Percentiles rank a stretch among this genome's conserved stretches.
Evolutionary conservation across 2,113 vertebrate species (phyloP).

Genomic region (Chloroceryle aenea): DNA sequence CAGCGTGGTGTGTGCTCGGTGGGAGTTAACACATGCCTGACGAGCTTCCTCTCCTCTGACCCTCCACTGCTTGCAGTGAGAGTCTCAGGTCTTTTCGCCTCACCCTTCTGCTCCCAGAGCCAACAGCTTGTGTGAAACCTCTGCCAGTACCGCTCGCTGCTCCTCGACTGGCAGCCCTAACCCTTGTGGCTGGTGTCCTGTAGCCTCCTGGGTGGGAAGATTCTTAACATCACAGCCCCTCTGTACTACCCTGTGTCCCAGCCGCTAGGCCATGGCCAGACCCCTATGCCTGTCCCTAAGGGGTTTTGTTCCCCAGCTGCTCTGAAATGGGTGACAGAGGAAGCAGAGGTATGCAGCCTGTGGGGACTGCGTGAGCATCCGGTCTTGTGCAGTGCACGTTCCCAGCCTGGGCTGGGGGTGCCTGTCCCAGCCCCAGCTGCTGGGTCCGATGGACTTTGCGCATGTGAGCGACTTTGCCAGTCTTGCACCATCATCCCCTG

Average conservation of each 20-base stretch:
- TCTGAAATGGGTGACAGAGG: background rate
- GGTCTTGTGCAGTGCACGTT: rapidly evolving
- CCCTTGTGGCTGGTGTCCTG: rapidly evolving
- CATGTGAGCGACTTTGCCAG: rapidly evolving
- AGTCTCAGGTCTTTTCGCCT: background rate
- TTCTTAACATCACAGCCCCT: background rate
- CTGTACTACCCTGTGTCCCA: background rate
- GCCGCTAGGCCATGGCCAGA: rapidly evolving
- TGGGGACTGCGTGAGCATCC: rapidly evolving
- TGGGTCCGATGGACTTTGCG: background rate
- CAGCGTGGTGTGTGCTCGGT: background rate
- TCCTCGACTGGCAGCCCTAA: background rate
- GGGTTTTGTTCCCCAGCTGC: background rate
- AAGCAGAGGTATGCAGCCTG: background rate
- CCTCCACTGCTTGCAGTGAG: background rate
- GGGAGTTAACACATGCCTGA: background rate
- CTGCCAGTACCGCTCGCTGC: background rate
- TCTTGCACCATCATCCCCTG: no score
- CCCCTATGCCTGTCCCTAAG: background rate
- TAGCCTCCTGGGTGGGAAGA: background rate
- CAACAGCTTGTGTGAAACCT: background rate
- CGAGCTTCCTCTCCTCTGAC: background rate
- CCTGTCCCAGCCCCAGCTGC: background rate
- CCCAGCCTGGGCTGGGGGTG: rapidly evolving
- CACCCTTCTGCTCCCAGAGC: background rate